Conservation (phyloP, 2,113 vertebrate genomes). For the Clarias magur region DNA sequence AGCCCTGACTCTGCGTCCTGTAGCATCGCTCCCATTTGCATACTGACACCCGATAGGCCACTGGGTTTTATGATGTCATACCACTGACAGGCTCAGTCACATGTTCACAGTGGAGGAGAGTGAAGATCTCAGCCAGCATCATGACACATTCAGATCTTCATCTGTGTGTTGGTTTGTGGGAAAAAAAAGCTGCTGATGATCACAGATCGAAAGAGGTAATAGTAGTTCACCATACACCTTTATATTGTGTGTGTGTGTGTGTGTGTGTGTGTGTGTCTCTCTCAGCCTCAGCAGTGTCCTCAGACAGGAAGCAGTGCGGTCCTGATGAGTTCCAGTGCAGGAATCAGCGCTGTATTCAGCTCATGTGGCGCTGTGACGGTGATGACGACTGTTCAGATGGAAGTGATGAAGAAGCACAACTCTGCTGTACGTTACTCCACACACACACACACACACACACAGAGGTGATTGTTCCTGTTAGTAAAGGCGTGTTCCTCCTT, state of each 20-base stretch:
- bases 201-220: not conserved
- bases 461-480: not conserved
- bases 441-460: not conserved
- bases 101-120: not conserved
- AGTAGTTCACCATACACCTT: not conserved
- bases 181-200: not conserved
- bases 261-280: not conserved
- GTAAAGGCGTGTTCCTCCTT: conserved; percentile 4
- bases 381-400: conserved; percentile 85
- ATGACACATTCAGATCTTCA: not conserved
- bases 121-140: not conserved
- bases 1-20: not conserved
- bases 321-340: conserved; percentile 80
- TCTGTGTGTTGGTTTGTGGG: not conserved
- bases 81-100: too few relatives aligned
- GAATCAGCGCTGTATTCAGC: conserved; percentile 81
- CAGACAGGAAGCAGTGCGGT: conserved; percentile 70
- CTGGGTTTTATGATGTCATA: not conserved
- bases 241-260: conserved; percentile 23
- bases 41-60: not conserved
- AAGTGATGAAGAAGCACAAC: conserved; percentile 77
- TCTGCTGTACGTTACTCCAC: conserved; percentile 80
- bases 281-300: conserved; percentile 72
- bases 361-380: conserved; percentile 82
- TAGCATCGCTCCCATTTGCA: not conserved